Base-by-base conservation (phyloP, 2,797 vertebrate genomes). In the Kryptolebias ocellatus region DNA sequence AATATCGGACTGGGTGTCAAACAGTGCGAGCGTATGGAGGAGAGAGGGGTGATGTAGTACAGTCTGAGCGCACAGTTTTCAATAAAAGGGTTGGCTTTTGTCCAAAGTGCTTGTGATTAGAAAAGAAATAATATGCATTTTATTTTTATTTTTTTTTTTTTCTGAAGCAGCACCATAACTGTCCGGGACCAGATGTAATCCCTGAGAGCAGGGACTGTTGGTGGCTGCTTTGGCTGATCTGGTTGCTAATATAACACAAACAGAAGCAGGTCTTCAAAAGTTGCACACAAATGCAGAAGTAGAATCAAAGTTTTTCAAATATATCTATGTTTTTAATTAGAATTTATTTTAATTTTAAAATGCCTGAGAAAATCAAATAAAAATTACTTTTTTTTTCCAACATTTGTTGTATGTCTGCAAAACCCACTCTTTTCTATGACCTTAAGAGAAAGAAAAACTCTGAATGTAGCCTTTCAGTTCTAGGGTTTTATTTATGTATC, bases 151-250 rank as follows among this genome's bases (percentile, higher is more conserved):
- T 17, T 49, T 18, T 17, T 46, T 17, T 49, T 18, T 49, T 49
- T 18, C 46, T 18, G 27, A 54, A 34, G 31, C n/a, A 55, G 31
- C 53, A 14, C 10, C 18, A 7, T 5, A 31, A 55, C 31, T 12
- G 17, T 14, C 53, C 37, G 53, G 31, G 16, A 27, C 44, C 39
- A 28, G 31, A 34, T 64, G 62, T 47, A 55, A 55, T 55, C 52
- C 18, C 54, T 34, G 45, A 55, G 46, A 20, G 18, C 45, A 44
- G 28, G 31, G 31, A 34, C 9, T 34, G 9, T 34, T 5, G 14
- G 46, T 17, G 51, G 17, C 52, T 39, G 16, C 27, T 31, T 64
- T 14, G 16, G 5, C 53, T 64, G 42, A 9, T 14, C 28, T 64
- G 45, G 39, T 54, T 51, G 4, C 12, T 29, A 4, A 2, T 16